Evolutionary conservation across 2,797 vertebrate genomes (phyloP), one percentile per base, ranked within the genome.

Genomic region (Numenius phaeopus): DNA sequence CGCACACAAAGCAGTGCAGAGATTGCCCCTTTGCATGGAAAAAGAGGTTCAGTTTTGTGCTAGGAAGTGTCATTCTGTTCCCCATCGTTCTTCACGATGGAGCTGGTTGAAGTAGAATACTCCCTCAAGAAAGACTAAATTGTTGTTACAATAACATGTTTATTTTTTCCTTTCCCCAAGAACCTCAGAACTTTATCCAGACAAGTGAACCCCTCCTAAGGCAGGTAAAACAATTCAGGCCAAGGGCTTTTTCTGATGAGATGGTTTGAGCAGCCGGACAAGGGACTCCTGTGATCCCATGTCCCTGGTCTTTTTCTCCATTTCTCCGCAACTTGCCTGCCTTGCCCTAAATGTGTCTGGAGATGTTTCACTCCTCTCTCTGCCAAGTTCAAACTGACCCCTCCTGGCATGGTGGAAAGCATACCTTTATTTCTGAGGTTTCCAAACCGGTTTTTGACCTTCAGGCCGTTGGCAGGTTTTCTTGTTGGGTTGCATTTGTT

Each of bases 391-490:
- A 71, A 44, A 65, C 57, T 89, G 80, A 84, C 50, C 47, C 65
- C 14, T 83, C 73, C 64, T 94, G 87, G 79, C 49, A 46, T 24
- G 49, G 55, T 37, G 21, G 82, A 71, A 86, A 64, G 52, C 8
- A 24, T 59, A n/a, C 61, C 57, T 71, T 66, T 19, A 61, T 91
- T 71, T 94, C 6, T 16, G 84, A 89, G 83, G 30, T 37, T 94
- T 93, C 79, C 76, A 65, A 34, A 57, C 47, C 42, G 55, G 44
- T 88, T 91, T 91, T 83, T 59, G 40, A 78, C 76, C 61, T 88
- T 73, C 44, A 78, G 69, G 82, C 47, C 64, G 85, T 91, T 32
- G 57, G 69, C 85, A 83, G 17, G 27, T 86, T 88, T 91, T 83
- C 37, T 64, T 49, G 10, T 80, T 85, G 37, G 23, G n/a, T 64